Evolutionary conservation across 2,797 vertebrate genomes (phyloP), one percentile per base, ranked within the genome.

Genomic region (Avahi laniger): DNA sequence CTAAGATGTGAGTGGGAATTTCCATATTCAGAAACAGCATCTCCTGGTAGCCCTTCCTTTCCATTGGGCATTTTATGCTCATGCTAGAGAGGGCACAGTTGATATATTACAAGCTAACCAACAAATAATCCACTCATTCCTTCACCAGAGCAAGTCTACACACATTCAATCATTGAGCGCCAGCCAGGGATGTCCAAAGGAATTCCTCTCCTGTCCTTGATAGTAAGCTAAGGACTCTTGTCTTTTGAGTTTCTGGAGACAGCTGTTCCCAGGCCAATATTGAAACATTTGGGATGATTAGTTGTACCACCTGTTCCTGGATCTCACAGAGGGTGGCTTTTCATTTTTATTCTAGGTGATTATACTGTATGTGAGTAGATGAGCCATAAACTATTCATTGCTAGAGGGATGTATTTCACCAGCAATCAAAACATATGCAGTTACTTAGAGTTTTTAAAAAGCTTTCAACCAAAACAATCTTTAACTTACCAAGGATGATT

Each of bases 261-360:
- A 79, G 70, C 10, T 95, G 50, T 91, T 95, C 91, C 95, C 96
- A 98, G 95, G 92, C 82, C 94, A 91, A 10, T 86, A 93, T 94
- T 98, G 89, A 97, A 97, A 98, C 93, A 81, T 76, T 83, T 89
- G 80, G 97, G 92, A 80, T 24, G 89, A 97, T 94, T 61, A 93
- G 46, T 38, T 83, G 54, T 82, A 82, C 91, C 97, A 98, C 98
- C 97, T 98, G 97, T 96, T 97, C 94, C 59, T 95, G 94, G 95
- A 94, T 96, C 91, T 95, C 95, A 96, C 57, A 76, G 86, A 87
- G 92, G 86, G 94, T 72, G 97, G 97, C 83, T 97, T 57, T 57
- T 97, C 84, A 95, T 97, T 98, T 95, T 97, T 90, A 94, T 93
- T 67, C 95, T 46, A 73, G 88, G 80, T 96, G 92, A 98, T 97